Conservation (phyloP, 2,113 vertebrate species). For the Mobula birostris region DNA sequence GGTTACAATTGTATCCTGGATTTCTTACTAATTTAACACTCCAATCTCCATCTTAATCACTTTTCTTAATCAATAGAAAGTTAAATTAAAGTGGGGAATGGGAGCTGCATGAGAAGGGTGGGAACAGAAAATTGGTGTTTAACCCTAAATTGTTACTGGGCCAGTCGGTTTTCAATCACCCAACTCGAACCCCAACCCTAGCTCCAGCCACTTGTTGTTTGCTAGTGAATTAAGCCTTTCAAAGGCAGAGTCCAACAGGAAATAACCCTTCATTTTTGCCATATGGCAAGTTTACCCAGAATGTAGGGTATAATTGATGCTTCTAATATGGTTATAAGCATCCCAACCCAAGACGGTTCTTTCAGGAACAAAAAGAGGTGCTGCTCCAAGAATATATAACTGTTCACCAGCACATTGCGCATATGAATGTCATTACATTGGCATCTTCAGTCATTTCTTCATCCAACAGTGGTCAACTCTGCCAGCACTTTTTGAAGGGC, state of each 20-base stretch:
- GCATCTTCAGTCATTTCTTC: not conserved
- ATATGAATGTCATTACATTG: not conserved
- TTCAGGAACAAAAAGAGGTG: not conserved
- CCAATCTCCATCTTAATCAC: not conserved
- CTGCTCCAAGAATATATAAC: not conserved
- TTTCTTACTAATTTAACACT: not conserved
- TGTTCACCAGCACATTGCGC: not conserved
- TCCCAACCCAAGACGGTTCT: not conserved
- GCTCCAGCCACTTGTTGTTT: not conserved
- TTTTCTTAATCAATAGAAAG: not conserved
- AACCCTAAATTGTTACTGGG: not conserved
- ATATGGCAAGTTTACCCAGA: not conserved
- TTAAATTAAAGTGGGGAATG: not conserved
- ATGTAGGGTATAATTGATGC: not conserved
- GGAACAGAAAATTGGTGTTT: not conserved
- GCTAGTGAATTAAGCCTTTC: not conserved
- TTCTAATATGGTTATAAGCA: not conserved
- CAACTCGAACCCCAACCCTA: too few species aligned
- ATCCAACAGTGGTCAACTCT: not conserved
- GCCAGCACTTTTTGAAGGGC: not conserved
- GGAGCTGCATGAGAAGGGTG: too few species aligned
- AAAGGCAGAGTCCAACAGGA: not conserved
- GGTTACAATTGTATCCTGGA: too few species aligned
- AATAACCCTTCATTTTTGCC: not conserved
- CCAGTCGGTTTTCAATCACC: not conserved